These are phyloP conservation scores for Fundulus diaphanus DNA, from an alignment of 2,797 vertebrate genomes.

Conservation along the genomic window DNA sequence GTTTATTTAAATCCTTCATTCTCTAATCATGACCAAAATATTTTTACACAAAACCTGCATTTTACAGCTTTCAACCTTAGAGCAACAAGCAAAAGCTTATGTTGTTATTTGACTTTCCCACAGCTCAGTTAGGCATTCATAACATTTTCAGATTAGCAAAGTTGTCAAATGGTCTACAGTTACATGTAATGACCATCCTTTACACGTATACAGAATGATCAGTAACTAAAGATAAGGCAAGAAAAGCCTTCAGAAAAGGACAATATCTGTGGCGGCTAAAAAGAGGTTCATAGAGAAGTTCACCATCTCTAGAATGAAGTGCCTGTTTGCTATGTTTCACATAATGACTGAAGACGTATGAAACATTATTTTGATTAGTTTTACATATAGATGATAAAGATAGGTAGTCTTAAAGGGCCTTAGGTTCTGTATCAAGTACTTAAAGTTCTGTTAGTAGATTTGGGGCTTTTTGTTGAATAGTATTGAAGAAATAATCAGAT, in stretches of 20 bases:
- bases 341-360: not conserved
- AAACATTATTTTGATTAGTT: not conserved
- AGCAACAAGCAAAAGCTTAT: too few species aligned
- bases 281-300: not conserved
- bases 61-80: too few species aligned
- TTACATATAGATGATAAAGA: not conserved
- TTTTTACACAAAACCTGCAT: too few species aligned
- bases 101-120: too few species aligned
- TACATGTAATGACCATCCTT: not conserved
- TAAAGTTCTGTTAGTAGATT: too few species aligned
- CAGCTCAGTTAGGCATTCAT: too few species aligned
- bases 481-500: not conserved
- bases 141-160: too few species aligned
- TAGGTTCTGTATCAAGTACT: not conserved
- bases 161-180: too few species aligned
- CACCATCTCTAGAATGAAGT: not conserved
- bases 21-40: too few species aligned
- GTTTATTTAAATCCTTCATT: too few species aligned
- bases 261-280: not conserved
- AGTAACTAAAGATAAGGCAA: not conserved
- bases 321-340: not conserved
- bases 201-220: not conserved
- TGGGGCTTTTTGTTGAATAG: not conserved
- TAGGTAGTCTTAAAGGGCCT: not conserved
- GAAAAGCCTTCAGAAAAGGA: not conserved